Base-by-base conservation (phyloP, 2,113 vertebrate genomes). In the Smithornis capensis region DNA sequence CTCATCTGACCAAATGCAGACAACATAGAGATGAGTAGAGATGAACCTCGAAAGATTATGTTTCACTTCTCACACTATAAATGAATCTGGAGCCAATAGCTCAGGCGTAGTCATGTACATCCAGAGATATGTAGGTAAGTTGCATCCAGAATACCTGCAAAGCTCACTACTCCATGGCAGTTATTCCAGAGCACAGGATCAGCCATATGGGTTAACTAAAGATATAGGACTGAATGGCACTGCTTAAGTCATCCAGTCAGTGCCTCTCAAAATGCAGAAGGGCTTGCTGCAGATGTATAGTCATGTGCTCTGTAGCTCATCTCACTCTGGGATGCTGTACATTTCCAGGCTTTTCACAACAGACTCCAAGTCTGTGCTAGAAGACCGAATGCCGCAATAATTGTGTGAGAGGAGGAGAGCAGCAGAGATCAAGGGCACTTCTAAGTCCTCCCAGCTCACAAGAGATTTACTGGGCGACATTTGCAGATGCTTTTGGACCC, bases 391-490 rank as follows among this genome's bases (percentile, higher is more conserved):
- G 79, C 63, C 79, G 59, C 38, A 50, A 40, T 44, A 74, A 62
- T 70, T 57, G 33, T 86, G 79, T 64, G 68, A 28, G 55, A 77
- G 75, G 75, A 94, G 74, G 28, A 86, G 63, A 87, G 49, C 37
- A 73, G 42, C 28, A 65, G 75, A 88, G 79, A 93, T 86, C 71
- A 90, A 88, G 85, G 83, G 19, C 88, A 83, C 37, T 79, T 94
- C n/a, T 73, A 22, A 74, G 68, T 83, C 83, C 42, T 96, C 59
- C 45, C 0, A 1, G 17, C 27, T 88, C 70, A 64, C 75, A 86
- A 57, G 62, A 90, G 85, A 69, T 92, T 93, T 94, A 37, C 88
- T 88, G 63, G 63, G 71, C 81, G 82, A 86, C 60, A 70, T 86
- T 94, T 95, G 88, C 86, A 92, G 68, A 85, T 13, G 33, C 50